A percentile compares a stretch with the other conserved stretches of the same genome.
Conservation (phyloP, 1,140 invertebrate genomes). For the Lasioglossum albipes region DNA sequence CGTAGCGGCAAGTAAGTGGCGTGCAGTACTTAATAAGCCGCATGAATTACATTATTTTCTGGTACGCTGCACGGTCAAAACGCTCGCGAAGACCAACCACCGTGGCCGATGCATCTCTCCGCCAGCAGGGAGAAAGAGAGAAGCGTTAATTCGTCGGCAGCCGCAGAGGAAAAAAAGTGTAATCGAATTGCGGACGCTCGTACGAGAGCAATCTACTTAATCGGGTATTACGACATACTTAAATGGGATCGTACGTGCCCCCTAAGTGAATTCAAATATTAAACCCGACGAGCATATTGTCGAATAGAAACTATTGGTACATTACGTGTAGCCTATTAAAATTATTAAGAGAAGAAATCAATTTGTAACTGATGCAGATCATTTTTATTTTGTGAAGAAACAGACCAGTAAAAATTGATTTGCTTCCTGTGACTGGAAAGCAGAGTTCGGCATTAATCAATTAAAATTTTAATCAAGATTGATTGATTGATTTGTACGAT, state of each 20-base stretch:
- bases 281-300: too few relatives aligned
- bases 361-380: too few relatives aligned
- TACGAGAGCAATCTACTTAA: neutral
- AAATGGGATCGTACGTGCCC: neutral
- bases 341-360: too few relatives aligned
- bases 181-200: neutral
- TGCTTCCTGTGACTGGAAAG: too few relatives aligned
- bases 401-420: too few relatives aligned
- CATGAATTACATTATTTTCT: constrained; percentile 31
- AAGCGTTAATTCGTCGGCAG: neutral
- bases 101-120: neutral
- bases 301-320: too few relatives aligned
- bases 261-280: too few relatives aligned
- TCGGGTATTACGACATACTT: neutral
- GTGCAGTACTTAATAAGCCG: constrained; percentile 30
- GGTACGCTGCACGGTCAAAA: constrained; percentile 24
- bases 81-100: neutral
- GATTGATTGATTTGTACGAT: too few relatives aligned
- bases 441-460: too few relatives aligned
- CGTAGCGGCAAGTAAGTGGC: constrained; percentile 18
- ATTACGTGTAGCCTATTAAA: too few relatives aligned
- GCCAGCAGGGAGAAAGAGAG: neutral
- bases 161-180: neutral
- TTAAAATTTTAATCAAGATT: too few relatives aligned
- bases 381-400: too few relatives aligned